Conservation (phyloP, 2,113 vertebrate species). For the Thalassarche chlororhynchos region DNA sequence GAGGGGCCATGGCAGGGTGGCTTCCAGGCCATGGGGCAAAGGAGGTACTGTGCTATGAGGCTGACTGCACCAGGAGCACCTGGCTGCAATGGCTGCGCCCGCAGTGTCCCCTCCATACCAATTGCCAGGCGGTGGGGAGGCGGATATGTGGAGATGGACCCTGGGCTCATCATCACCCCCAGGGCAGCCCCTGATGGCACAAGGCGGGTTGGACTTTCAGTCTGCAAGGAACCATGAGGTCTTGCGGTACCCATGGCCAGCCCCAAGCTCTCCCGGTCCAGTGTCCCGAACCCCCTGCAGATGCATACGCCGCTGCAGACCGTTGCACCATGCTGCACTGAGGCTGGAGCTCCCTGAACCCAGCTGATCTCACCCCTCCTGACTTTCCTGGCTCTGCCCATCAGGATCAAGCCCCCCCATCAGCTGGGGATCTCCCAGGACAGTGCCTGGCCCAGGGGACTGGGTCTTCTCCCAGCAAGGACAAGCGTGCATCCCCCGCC, state of each 20-base stretch:
- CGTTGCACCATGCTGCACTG: fast-evolving
- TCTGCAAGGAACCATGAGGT: not conserved
- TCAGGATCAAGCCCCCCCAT: not conserved
- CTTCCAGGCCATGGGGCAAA: not conserved
- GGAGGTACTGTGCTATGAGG: not conserved
- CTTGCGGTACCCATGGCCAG: not conserved
- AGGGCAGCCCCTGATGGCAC: not conserved
- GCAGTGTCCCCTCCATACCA: not conserved
- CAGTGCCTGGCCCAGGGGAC: not conserved
- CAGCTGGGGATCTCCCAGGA: not conserved
- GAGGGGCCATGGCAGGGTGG: not conserved
- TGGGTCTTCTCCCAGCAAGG: not conserved
- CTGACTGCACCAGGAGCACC: not conserved
- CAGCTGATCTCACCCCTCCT: not conserved
- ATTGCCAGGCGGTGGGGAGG: not conserved
- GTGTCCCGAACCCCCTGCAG: not conserved
- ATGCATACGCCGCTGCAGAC: not conserved
- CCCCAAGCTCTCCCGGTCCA: not conserved
- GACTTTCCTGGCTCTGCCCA: not conserved
- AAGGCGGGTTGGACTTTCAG: fast-evolving
- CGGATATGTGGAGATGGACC: not conserved
- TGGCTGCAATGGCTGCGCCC: not conserved
- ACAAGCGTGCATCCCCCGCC: not conserved
- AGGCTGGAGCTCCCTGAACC: not conserved
- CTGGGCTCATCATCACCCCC: not conserved